Evolutionary conservation across 2,113 vertebrate species (phyloP), one percentile per base, ranked within the genome.

Genomic region (Indicator indicator): DNA sequence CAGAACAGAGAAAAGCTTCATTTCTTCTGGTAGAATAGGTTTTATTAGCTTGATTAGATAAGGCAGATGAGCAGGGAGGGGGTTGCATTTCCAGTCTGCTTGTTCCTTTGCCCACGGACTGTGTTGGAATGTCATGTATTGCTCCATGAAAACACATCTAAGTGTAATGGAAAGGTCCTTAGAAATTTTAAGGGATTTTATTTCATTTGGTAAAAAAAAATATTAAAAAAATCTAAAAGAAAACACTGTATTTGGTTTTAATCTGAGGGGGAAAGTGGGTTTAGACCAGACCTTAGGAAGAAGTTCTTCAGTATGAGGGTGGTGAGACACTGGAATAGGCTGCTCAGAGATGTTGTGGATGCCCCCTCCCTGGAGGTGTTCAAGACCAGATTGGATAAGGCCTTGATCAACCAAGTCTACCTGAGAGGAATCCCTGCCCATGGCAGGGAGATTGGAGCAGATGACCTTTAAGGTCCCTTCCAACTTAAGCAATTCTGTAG

Each of bases 21-120:
- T 92, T 84, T 83, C 14, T 82, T 96, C 83, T 89, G 74, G 23
- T 56, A 87, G 74, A 84, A 91, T 80, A 70, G 12, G 65, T 92
- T 24, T 70, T 65, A 79, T 94, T 89, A 74, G 63, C 70, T 65
- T 94, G 42, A 86, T 92, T 87, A 91, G n/a, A 36, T 79, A 70
- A 89, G 30, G 23, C 24, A 63, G 79, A 24, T 71, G 86, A 77
- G 62, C 56, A 48, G 46, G 28, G 62, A 86, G 30, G 71, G 50
- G 67, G 50, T 70, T 95, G 40, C 1, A 0, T 93, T 91, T 94
- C 32, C 56, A 64, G 38, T 68, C 40, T 69, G 48, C 33, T 83
- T 86, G 17, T 82, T 81, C 58, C 48, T 82, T 89, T 93, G 58
- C 11, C 84, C 18, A 3, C 76, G 14, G 18, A 6, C 46, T 72